phyloP scores from a whole-genome alignment of 2,113 vertebrate species.

The Chamaetylas fuelleborni region DNA sequence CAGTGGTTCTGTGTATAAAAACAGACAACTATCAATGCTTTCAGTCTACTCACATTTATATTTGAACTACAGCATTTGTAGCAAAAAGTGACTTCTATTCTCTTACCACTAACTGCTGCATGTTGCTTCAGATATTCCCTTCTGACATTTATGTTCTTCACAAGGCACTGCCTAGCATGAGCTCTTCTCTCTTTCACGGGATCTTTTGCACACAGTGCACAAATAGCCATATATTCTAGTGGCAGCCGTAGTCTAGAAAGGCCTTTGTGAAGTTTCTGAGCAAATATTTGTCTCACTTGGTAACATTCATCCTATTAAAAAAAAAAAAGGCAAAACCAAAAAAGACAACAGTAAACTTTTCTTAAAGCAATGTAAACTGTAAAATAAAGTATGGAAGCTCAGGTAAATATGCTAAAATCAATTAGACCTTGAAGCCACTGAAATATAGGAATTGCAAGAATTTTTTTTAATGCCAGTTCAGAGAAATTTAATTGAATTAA shows the following conservation, averaged over 20 bases:
- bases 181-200: conserved; percentile 96
- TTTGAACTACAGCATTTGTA: not conserved
- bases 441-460: not conserved
- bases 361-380: not conserved
- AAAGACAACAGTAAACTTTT: not conserved
- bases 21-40: not conserved
- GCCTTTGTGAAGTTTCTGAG: conserved; percentile 97
- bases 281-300: conserved; percentile 95
- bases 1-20: not conserved
- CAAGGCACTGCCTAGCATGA: conserved; percentile 95
- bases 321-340: not conserved
- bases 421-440: not conserved
- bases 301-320: conserved; percentile 93
- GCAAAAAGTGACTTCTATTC: not conserved
- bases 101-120: conserved; percentile 94
- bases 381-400: not conserved
- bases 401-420: not conserved
- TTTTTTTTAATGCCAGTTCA: not conserved
- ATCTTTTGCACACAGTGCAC: conserved; percentile 96
- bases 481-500: not conserved
- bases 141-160: conserved; percentile 97
- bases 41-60: not conserved
- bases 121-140: conserved; percentile 98
- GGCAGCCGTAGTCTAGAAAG: conserved; percentile 93
- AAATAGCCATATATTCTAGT: conserved; percentile 96